Conservation (phyloP, 2,888 invertebrate species). For the Taphrorychus bicolor region DNA sequence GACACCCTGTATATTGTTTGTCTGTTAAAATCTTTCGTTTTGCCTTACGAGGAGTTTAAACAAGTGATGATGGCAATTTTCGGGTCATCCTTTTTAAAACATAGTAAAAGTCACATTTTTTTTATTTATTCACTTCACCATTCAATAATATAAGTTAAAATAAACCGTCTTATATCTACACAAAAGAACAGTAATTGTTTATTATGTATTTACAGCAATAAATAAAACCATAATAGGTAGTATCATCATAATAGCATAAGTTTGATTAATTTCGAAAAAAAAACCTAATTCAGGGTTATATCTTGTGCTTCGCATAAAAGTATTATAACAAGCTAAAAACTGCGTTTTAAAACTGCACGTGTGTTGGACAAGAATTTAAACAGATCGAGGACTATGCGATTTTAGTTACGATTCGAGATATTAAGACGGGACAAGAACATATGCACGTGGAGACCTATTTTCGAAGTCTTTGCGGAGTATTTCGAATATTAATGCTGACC, state of each 20-base stretch:
- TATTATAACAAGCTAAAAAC: background rate
- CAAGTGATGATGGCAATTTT: too few relatives aligned
- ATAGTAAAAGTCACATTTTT: too few relatives aligned
- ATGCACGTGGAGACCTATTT: too few relatives aligned
- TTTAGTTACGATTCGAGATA: too few relatives aligned
- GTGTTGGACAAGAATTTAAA: background rate
- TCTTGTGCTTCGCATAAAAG: background rate
- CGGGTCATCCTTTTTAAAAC: too few relatives aligned
- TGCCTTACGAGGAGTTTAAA: too few relatives aligned
- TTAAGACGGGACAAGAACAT: too few relatives aligned
- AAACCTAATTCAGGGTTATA: background rate
- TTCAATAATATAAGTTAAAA: conserved; percentile 45
- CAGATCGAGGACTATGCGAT: too few relatives aligned
- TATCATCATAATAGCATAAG: conserved; percentile 4
- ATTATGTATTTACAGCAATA: conserved; percentile 35
- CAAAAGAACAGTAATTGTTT: conserved; percentile 32
- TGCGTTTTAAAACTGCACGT: background rate
- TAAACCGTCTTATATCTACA: conserved; percentile 47
- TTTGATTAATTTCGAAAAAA: conserved; percentile 30
- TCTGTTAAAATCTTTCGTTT: too few relatives aligned
- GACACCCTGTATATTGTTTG: too few relatives aligned
- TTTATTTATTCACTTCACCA: conserved; percentile 48
- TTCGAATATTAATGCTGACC: too few relatives aligned
- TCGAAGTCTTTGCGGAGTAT: too few relatives aligned
- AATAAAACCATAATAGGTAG: conserved; percentile 24